Conservation (phyloP, 2,113 vertebrate species). For the Cacatua alba region DNA sequence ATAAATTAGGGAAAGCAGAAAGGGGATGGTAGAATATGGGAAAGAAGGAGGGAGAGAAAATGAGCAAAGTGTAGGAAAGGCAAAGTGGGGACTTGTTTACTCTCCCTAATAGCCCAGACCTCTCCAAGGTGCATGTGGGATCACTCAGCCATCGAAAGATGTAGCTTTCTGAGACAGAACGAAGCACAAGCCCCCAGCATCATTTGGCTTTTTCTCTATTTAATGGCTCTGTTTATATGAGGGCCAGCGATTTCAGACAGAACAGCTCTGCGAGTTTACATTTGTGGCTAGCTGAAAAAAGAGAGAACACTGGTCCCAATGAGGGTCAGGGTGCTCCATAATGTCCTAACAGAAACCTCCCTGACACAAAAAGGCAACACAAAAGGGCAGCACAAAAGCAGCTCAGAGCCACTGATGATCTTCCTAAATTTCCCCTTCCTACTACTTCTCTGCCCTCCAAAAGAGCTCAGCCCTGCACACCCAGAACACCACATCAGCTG, state of each 20-base stretch:
- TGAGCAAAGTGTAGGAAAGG: not conserved
- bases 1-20: constrained; percentile 44
- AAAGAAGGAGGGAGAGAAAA: not conserved
- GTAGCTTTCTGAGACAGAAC: not conserved
- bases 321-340: not conserved
- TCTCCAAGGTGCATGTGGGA: not conserved
- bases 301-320: not conserved
- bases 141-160: not conserved
- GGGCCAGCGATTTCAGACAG: not conserved
- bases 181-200: not conserved
- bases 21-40: not conserved
- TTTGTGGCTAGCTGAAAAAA: not conserved
- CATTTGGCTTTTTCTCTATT: constrained; percentile 17
- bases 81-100: not conserved
- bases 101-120: not conserved
- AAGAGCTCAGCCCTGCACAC: not conserved
- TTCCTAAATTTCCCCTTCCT: not conserved
- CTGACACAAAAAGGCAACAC: not conserved
- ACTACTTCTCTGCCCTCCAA: not conserved
- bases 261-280: not conserved
- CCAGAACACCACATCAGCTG: not conserved
- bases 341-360: not conserved
- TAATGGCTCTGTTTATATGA: constrained; percentile 35
- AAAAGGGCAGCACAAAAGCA: not conserved
- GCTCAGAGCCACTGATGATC: not conserved